These are phyloP conservation scores for Egretta garzetta DNA, from an alignment of 2,113 vertebrate genomes.

Conservation along the genomic window DNA sequence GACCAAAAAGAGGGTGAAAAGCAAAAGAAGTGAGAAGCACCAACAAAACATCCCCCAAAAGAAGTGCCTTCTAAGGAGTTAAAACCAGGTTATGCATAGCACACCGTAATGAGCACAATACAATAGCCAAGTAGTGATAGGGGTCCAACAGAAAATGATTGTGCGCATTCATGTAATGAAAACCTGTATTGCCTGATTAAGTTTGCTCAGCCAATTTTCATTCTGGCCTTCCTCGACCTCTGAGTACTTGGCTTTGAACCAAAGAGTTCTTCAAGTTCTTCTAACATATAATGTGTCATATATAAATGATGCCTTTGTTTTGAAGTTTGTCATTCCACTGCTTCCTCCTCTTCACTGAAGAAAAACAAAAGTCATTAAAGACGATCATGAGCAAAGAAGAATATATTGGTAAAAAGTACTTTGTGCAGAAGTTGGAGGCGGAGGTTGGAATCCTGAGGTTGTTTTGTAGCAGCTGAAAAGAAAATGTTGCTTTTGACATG, in stretches of 20 bases:
- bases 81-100: not conserved
- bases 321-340: not conserved
- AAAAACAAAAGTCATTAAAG: not conserved
- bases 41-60: not conserved
- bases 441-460: not conserved
- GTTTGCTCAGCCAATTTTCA: not conserved
- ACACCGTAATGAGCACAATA: not conserved
- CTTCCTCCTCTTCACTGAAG: not conserved
- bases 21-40: not conserved
- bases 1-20: not conserved
- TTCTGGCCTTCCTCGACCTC: not conserved
- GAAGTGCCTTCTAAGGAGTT: not conserved
- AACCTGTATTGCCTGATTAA: slow-evolving; percentile 5
- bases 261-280: slow-evolving; percentile 19
- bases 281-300: slow-evolving; percentile 15
- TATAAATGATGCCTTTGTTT: slow-evolving; percentile 48
- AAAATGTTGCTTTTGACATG: not conserved
- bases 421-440: not conserved
- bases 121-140: not conserved
- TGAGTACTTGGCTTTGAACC: slow-evolving; percentile 30
- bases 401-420: not conserved
- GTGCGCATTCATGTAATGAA: not conserved
- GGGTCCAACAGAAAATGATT: not conserved
- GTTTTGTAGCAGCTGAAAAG: not conserved
- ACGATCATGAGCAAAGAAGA: not conserved